Percentiles rank a stretch among this genome's conserved stretches.
Evolutionary conservation across 2,888 invertebrate species (phyloP).

Genomic region (Sarcophaga rosellei): DNA sequence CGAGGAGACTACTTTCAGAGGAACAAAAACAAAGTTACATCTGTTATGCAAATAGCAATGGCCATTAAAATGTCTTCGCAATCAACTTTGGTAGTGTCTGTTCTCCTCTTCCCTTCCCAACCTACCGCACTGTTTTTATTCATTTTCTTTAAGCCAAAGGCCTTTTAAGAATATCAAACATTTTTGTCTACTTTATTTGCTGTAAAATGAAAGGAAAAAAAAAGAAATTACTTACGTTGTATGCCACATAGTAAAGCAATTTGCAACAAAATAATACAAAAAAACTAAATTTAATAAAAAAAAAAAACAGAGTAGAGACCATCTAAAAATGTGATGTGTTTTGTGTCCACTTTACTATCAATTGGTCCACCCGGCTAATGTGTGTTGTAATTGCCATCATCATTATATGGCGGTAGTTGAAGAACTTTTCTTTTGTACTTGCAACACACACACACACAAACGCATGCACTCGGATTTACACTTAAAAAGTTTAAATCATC

Average conservation of each 20-base stretch:
- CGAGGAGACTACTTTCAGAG: too few species aligned
- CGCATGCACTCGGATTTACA: too few species aligned
- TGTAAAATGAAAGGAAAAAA: constrained; percentile 41
- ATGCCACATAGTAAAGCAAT: not conserved
- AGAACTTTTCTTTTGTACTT: too few species aligned
- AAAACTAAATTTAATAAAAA: not conserved
- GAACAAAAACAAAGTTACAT: too few species aligned
- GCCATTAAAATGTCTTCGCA: not conserved
- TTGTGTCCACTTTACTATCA: constrained; percentile 62
- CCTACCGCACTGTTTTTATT: constrained; percentile 21
- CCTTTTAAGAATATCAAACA: constrained; percentile 59
- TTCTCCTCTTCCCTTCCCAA: not conserved
- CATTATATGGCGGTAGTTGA: not conserved
- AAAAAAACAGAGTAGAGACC: not conserved
- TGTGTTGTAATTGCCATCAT: constrained; percentile 53
- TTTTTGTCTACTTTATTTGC: constrained; percentile 58
- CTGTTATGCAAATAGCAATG: too few species aligned
- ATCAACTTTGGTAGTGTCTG: too few species aligned
- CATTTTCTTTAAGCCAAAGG: constrained; percentile 36
- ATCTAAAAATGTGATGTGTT: constrained; percentile 46
- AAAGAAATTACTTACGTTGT: not conserved
- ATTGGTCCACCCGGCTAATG: constrained; percentile 58
- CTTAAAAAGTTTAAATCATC: not conserved
- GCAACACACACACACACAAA: too few species aligned
- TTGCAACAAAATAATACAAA: not conserved